Base-by-base conservation (phyloP, 2,113 vertebrate genomes). In the Laticauda laticaudata region DNA sequence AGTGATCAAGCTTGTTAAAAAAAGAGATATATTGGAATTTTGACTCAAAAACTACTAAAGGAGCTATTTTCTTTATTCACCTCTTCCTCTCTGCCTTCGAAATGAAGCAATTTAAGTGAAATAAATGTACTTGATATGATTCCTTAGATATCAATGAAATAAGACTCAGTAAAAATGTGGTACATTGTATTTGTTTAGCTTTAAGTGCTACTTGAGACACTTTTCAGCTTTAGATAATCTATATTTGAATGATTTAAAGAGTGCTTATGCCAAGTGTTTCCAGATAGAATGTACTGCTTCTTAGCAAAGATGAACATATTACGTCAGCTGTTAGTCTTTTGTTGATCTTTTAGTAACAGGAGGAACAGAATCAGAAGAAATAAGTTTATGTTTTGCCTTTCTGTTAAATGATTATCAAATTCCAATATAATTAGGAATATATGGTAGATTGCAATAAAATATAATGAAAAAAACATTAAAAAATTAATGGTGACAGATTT, bases 161-260 rank as follows among this genome's bases (percentile, higher is more conserved):
- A 53, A 90, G 14, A 87, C 87, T 88, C 94, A 85, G 57, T 92
- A 93, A 1, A 2, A 9, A 4, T 1, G 45, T 95, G 93, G 94
- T 94, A 96, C 93, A 9, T 93, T 48, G 39, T 96, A 96, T 96
- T 95, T 96, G 3, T 0, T 24, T 54, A 51, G 14, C 86, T 96
- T 95, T 94, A 93, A 95, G 96, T 95, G 95, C 87, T 88, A 69
- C 95, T 95, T 96, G 2, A 75, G 93, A 81, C 90, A 93, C 93
- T 91, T 96, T 94, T 95, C 94, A 96, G 90, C 75, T 94, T 91
- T 93, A 93, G 94, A 95, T 94, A 95, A 34, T 93, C 95, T 96
- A 96, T 92, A 14, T 69, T 85, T 94, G 85, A 3, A 94, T 39
- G 10, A n/a, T 87, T 43, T 93, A 11, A 51, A 86, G 86, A 88